Evolutionary conservation across 2,797 vertebrate species (phyloP), one percentile per base, ranked within the genome.

Genomic region (Chiroxiphia lanceolata): DNA sequence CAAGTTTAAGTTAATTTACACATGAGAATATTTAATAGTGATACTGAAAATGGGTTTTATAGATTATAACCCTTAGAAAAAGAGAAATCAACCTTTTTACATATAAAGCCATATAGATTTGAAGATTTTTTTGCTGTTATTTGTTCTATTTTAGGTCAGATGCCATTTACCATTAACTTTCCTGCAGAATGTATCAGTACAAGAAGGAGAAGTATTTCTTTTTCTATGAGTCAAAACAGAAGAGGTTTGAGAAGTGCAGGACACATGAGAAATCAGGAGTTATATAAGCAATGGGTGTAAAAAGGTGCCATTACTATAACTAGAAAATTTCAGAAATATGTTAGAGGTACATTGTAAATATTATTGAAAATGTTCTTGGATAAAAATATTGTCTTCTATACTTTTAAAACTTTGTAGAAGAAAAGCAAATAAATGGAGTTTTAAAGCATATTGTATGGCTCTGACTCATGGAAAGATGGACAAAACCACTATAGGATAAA

Each of bases 281-380:
- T 5, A 13, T 21, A 56, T 23, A 4, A 74, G 48, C 4, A 79
- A 44, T 5, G 20, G 13, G 10, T 44, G 3, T 33, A n/a, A 50
- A 70, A 82, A 1, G 0, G 0, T 79, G 47, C 4, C 2, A 1
- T 68, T 64, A 64, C 15, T 44, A 27, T 26, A 81, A 31, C 2
- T 4, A 47, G 6, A 27, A 83, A 45, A 64, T 8, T 42, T 83
- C 7, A 71, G 45, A 80, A 88, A 57, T 11, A 65, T 50, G 2
- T 6, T 77, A 68, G 26, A 50, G 1, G 7, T 36, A 44, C 14
- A n/a, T 16, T 31, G 6, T 23, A 75, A 61, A 72, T 71, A 51
- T 20, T 29, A 26, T 70, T 89, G 74, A 3, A 81, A 61, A 15
- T 65, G 3, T 29, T 69, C 12, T 75, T 54, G 5, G 31, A 86